Evolutionary conservation across 2,113 vertebrate genomes (phyloP).

Genomic region (Psittacula cyanocephala): DNA sequence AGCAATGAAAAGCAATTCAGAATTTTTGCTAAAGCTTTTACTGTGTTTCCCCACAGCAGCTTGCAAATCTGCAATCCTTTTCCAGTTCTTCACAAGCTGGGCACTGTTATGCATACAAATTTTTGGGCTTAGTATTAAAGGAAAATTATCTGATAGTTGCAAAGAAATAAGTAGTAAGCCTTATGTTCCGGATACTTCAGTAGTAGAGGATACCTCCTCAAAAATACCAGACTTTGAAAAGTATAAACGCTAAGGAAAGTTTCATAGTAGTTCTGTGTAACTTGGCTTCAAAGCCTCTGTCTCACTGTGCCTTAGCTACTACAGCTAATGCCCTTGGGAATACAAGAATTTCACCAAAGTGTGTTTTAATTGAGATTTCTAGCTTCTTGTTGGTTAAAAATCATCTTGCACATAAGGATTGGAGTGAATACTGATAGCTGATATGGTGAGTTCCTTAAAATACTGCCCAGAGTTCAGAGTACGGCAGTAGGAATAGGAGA

Average conservation of each 20-base stretch:
- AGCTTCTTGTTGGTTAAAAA: neutral
- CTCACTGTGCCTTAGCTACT: neutral
- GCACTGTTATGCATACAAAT: neutral
- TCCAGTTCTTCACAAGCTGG: neutral
- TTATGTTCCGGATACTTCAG: neutral
- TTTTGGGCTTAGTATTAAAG: neutral
- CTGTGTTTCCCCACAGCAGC: neutral
- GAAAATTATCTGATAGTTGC: neutral
- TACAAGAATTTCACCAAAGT: neutral
- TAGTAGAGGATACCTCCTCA: neutral
- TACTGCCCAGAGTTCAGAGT: neutral
- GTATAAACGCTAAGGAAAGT: neutral
- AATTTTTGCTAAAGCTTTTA: conserved; percentile 14
- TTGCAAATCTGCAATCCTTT: neutral
- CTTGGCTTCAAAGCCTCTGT: neutral
- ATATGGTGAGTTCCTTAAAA: neutral
- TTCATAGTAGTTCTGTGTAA: neutral
- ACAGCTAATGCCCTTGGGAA: neutral
- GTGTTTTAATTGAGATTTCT: neutral
- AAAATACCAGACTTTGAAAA: neutral
- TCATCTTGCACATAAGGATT: neutral
- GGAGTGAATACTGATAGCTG: neutral
- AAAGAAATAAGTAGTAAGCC: neutral
- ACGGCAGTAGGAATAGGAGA: neutral
- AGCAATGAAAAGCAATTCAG: conserved; percentile 9